Evolutionary conservation across 2,797 vertebrate species (phyloP).

Genomic region (Spinibarbus caldwelli): DNA sequence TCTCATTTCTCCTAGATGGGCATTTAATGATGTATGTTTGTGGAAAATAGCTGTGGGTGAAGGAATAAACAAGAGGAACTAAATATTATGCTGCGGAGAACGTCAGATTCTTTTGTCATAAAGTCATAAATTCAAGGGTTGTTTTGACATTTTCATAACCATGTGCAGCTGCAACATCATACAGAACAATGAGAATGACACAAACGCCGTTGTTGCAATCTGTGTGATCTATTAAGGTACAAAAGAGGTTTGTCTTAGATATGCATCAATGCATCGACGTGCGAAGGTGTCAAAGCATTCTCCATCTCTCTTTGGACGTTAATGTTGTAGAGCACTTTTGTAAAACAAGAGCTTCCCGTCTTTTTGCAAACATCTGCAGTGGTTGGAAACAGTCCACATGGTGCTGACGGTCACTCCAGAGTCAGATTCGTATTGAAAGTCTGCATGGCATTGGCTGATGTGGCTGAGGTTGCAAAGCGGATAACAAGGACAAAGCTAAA

Average conservation of each 20-base stretch:
- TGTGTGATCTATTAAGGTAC: background rate
- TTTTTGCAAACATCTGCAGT: background rate
- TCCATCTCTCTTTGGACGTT: background rate
- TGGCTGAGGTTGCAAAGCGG: constrained; percentile 19
- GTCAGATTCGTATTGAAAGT: background rate
- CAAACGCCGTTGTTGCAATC: background rate
- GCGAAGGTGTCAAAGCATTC: background rate
- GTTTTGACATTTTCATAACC: constrained; percentile 49
- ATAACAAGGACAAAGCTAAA: constrained; percentile 49
- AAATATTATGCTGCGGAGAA: constrained; percentile 51
- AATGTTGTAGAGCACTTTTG: background rate
- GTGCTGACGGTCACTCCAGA: background rate
- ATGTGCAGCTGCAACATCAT: constrained; percentile 51
- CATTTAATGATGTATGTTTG: constrained; percentile 61
- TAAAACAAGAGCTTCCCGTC: background rate
- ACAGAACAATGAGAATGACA: background rate
- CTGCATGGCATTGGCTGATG: background rate
- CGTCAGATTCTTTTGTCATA: constrained; percentile 11
- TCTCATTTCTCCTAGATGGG: constrained; percentile 66
- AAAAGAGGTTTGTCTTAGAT: background rate
- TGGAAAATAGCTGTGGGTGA: constrained; percentile 40
- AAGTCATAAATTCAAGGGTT: constrained; percentile 41
- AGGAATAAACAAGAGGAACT: constrained; percentile 61
- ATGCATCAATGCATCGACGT: constrained; percentile 11
- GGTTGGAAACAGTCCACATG: background rate